Evolutionary conservation across 2,797 vertebrate genomes (phyloP).

Genomic region (Leucoraja ocellata): DNA sequence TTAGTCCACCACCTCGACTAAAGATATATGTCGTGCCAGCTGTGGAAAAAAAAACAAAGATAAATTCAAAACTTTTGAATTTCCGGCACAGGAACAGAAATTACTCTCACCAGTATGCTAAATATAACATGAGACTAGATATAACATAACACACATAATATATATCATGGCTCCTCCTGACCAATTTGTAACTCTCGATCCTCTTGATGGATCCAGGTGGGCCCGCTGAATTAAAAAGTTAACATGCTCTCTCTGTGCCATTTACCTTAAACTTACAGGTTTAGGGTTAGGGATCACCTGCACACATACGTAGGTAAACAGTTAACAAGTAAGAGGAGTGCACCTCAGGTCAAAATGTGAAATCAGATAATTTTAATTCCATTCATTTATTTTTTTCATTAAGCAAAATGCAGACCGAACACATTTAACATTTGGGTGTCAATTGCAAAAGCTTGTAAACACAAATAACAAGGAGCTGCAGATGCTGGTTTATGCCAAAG

Average conservation of each 20-base stretch:
- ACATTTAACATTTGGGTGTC: not conserved
- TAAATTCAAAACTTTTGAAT: not conserved
- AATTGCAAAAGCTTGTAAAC: too few relatives aligned
- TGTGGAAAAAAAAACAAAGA: slow-evolving; percentile 48
- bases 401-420: not conserved
- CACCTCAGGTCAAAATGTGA: not conserved
- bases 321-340: not conserved
- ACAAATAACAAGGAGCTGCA: too few relatives aligned
- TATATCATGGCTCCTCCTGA: not conserved
- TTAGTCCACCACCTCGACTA: slow-evolving; percentile 90
- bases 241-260: too few relatives aligned
- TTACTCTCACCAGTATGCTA: not conserved
- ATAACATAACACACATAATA: not conserved
- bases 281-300: not conserved
- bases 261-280: not conserved
- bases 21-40: slow-evolving; percentile 97
- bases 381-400: not conserved
- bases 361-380: not conserved
- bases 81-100: too few relatives aligned
- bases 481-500: too few relatives aligned
- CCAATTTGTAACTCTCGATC: too few relatives aligned
- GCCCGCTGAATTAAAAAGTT: not conserved
- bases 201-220: not conserved
- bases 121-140: not conserved
- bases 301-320: not conserved